Base-by-base conservation (phyloP, 2,888 invertebrate species). In the Ditylenchus weischeri region DNA sequence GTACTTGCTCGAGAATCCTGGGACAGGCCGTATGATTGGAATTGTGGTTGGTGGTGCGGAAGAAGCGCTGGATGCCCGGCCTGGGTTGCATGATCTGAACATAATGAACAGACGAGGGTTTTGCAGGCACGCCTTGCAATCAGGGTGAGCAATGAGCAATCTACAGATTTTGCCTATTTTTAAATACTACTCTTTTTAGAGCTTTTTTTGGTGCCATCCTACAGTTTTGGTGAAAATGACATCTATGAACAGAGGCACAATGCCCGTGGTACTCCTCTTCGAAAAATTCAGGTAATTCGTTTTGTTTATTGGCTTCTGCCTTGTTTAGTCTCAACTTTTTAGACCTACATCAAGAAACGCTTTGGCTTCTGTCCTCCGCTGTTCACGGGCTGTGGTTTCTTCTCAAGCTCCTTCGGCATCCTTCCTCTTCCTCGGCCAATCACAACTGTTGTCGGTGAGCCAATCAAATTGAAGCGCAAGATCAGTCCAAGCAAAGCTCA, bases 41-140 rank as follows among this genome's bases (percentile, higher is more conserved):
- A 85, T 95, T 54, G 88, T 92, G 63, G 89, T 92, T 0, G 94
- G 94, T 0, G 94, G 95, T 0, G 92, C 92, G 0, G 88, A 90
- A 10, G 94, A 95, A 84, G 89, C 92, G 0, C 86, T 93, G 68
- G 80, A 82, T 64, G 89, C 90, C 0, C 88, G 88, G 79, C 92
- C 93, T 0, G 84, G 83, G 1, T 54, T 62, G n/a, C 64, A 64
- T 60, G 63, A 67, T 13, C 67, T 76, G 29, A 67, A 62, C 19
- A 51, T 78, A 23, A 62, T 64, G 59, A 59, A 49, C 13, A 43
- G 75, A 18, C 68, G 75, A 21, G 81, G 81, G 54, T 81, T n/a
- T 69, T 74, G 75, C 60, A 69, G 72, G 68, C 77, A 76, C 65
- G 81, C 81, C 15, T 70, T 82, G 5, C 71, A 75, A 57, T 72